phyloP scores from a whole-genome alignment of 2,888 invertebrate species.

The Argynnis bischoffii region DNA sequence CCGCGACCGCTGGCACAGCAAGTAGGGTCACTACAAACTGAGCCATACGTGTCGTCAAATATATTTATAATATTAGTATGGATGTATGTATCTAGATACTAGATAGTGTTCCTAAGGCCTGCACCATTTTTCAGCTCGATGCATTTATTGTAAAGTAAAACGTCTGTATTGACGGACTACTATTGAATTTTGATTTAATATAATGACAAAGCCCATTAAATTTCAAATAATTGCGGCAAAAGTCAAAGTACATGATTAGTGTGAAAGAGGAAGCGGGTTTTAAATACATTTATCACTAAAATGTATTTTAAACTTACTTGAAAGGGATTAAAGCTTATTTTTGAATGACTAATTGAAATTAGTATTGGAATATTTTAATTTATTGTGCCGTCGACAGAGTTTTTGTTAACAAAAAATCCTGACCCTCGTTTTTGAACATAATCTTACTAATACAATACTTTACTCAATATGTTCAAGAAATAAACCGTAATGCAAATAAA shows the following conservation, averaged over 20 bases:
- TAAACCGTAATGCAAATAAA: neutral
- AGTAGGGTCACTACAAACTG: no score
- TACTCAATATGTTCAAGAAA: neutral
- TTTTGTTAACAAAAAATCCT: conserved; percentile 35
- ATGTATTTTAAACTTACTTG: neutral
- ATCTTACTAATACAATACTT: neutral
- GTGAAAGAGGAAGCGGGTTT: conserved; percentile 9
- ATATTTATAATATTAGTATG: no score
- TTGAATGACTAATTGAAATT: conserved; percentile 3
- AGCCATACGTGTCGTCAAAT: no score
- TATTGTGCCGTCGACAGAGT: conserved; percentile 37
- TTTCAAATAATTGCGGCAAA: conserved; percentile 14
- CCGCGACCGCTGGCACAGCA: no score
- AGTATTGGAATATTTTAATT: conserved; percentile 38
- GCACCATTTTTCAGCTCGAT: no score
- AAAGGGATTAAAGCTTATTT: neutral
- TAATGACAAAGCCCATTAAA: conserved; percentile 5
- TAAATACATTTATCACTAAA: neutral
- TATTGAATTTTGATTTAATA: conserved; percentile 3
- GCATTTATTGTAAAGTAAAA: neutral
- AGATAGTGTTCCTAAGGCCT: no score
- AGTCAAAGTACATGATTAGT: conserved; percentile 16
- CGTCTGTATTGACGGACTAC: conserved; percentile 4
- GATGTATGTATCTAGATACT: no score
- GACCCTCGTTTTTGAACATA: conserved; percentile 21